These are phyloP conservation scores for Cardinalis cardinalis DNA, from an alignment of 2,113 vertebrate species.

Conservation along the genomic window DNA sequence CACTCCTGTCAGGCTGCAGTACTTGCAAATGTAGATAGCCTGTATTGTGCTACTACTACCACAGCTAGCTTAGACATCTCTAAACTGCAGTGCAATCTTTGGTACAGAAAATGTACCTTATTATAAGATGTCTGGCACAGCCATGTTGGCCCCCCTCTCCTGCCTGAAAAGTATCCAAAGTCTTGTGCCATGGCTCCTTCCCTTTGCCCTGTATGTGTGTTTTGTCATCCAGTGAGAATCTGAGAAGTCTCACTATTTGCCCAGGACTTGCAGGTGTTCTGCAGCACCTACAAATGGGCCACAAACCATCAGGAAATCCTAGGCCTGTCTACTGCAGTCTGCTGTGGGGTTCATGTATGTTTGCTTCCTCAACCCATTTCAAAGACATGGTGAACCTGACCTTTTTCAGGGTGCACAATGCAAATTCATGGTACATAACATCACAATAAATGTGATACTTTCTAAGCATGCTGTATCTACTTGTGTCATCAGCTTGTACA, in stretches of 20 bases:
- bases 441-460: background rate
- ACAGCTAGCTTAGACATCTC: background rate
- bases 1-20: background rate
- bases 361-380: background rate
- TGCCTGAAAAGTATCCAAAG: background rate
- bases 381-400: background rate
- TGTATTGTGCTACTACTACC: background rate
- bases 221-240: background rate
- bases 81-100: background rate
- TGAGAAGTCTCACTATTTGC: background rate
- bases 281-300: background rate
- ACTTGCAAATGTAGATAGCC: background rate
- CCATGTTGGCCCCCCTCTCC: accelerated
- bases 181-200: background rate
- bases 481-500: background rate
- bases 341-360: background rate
- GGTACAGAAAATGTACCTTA: background rate
- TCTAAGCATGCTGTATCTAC: background rate
- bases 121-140: background rate
- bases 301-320: background rate
- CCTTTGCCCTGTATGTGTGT: background rate
- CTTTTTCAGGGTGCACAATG: background rate
- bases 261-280: background rate
- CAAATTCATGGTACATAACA: background rate
- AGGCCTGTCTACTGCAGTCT: background rate